These are phyloP conservation scores for Globia sparganii DNA, from an alignment of 2,888 invertebrate species.

Conservation along the genomic window DNA sequence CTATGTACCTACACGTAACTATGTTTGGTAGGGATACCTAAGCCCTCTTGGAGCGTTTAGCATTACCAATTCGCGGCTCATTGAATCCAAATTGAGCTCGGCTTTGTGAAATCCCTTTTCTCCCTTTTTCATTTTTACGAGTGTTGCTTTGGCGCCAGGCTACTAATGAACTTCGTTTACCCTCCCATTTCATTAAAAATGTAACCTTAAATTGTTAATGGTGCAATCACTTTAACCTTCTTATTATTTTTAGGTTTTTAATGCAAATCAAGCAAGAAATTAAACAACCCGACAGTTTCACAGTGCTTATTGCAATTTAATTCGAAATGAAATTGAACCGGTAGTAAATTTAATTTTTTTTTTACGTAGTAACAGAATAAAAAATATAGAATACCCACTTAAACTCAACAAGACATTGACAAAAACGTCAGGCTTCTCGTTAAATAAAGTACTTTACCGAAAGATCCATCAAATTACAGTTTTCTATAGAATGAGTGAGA, in stretches of 20 bases:
- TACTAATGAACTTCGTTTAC: constrained; percentile 79
- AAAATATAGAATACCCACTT: neutral
- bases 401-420: constrained; percentile 39
- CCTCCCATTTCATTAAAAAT: constrained; percentile 68
- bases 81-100: constrained; percentile 83
- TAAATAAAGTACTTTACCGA: constrained; percentile 42
- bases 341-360: neutral
- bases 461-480: constrained; percentile 32
- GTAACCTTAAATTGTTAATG: constrained; percentile 56
- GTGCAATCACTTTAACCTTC: constrained; percentile 33
- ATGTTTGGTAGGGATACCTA: constrained; percentile 70
- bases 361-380: neutral
- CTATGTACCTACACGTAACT: constrained; percentile 52
- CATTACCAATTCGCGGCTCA: constrained; percentile 83
- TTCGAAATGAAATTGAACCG: neutral
- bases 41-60: constrained; percentile 79
- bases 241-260: constrained; percentile 42
- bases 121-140: constrained; percentile 84
- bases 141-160: constrained; percentile 76
- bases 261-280: constrained; percentile 20
- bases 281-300: neutral
- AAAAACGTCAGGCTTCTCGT: constrained; percentile 44
- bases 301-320: neutral
- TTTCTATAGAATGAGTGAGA: constrained; percentile 34
- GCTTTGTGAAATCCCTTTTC: constrained; percentile 80